These are phyloP conservation scores for Muscicapa adusta DNA, from an alignment of 2,113 vertebrate species.

Conservation along the genomic window DNA sequence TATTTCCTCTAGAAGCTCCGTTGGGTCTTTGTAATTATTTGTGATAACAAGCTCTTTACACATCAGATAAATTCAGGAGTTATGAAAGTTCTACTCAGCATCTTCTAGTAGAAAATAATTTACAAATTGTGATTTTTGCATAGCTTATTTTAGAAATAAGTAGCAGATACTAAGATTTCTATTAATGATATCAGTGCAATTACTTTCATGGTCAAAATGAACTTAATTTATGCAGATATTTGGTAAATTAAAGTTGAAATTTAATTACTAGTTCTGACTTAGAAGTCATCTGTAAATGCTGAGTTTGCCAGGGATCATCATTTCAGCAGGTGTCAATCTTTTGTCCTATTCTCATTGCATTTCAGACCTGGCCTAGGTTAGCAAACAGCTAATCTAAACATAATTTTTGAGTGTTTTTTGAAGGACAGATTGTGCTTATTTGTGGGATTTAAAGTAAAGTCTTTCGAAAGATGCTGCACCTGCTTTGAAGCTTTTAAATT, in stretches of 20 bases:
- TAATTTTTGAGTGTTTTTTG: not conserved
- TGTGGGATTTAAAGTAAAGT: not conserved
- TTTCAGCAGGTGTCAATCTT: not conserved
- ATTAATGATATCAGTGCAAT: not conserved
- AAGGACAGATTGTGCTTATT: not conserved
- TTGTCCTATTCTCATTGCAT: not conserved
- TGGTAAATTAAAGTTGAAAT: not conserved
- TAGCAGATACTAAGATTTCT: not conserved
- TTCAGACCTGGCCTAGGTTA: not conserved
- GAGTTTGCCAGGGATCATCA: not conserved
- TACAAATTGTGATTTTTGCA: not conserved
- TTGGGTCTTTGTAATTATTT: not conserved
- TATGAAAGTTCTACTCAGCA: not conserved
- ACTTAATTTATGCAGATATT: not conserved
- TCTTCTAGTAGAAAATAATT: not conserved
- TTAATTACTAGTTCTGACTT: not conserved
- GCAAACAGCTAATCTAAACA: not conserved
- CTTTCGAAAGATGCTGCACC: not conserved
- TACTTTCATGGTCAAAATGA: not conserved
- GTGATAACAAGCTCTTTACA: not conserved
- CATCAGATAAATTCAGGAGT: not conserved
- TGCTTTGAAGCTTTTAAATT: not conserved
- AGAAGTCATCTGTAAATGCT: not conserved
- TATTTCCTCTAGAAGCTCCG: conserved; percentile 25
- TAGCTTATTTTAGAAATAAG: not conserved